Evolutionary conservation across 2,797 vertebrate species (phyloP).

Genomic region (Bradypodion pumilum): DNA sequence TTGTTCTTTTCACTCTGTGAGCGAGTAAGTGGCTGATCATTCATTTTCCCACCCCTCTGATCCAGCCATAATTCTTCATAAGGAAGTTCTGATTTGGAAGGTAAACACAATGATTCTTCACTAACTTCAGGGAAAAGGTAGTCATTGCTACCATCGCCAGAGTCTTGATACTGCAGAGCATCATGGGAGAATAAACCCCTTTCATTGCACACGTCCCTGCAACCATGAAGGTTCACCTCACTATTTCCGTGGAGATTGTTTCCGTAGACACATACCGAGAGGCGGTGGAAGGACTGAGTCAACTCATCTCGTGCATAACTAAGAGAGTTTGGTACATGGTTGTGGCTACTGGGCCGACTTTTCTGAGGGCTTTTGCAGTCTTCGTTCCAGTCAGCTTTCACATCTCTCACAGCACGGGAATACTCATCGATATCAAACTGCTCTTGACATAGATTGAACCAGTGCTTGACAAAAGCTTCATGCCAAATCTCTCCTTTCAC

Average conservation of each 20-base stretch:
- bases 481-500: conserved; percentile 91
- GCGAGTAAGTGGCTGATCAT: conserved; percentile 72
- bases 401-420: conserved; percentile 92
- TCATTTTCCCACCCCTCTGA: conserved; percentile 77
- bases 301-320: conserved; percentile 94
- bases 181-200: conserved; percentile 88
- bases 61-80: conserved; percentile 98
- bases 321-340: conserved; percentile 89
- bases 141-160: conserved; percentile 81
- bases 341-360: conserved; percentile 83
- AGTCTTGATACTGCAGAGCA: conserved; percentile 81
- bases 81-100: conserved; percentile 85
- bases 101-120: conserved; percentile 76
- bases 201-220: conserved; percentile 88
- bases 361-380: conserved; percentile 95
- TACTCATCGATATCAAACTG: conserved; percentile 98
- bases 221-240: conserved; percentile 95
- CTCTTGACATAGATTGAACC: conserved; percentile 93
- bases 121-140: conserved; percentile 87
- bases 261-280: conserved; percentile 96
- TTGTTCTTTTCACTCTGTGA: conserved; percentile 77
- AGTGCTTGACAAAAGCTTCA: conserved; percentile 91
- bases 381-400: conserved; percentile 91
- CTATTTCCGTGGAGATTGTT: conserved; percentile 97
- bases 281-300: conserved; percentile 96